Percentiles rank a stretch among this genome's conserved stretches.
These are phyloP conservation scores for Limonius californicus DNA, from an alignment of 1,140 invertebrate species.

Conservation along the genomic window DNA sequence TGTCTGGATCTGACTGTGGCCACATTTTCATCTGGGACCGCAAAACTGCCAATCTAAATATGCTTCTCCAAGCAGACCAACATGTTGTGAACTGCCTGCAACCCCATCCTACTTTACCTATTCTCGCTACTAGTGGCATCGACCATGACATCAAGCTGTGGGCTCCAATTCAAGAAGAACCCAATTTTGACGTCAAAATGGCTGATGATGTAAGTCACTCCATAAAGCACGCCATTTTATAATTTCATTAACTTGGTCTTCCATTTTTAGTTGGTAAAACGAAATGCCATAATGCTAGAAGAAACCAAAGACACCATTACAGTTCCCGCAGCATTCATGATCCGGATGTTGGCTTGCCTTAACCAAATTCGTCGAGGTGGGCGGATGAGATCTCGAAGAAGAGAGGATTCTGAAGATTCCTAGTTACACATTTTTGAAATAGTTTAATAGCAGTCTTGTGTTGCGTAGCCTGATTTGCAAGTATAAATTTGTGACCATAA, in stretches of 20 bases:
- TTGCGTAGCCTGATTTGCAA: too few relatives aligned
- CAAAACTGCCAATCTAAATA: conserved; percentile 63
- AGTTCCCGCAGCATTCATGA: conserved; percentile 85
- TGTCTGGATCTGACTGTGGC: conserved; percentile 85
- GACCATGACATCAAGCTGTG: conserved; percentile 89
- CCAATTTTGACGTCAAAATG: conserved; percentile 61
- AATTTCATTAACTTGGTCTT: too few relatives aligned
- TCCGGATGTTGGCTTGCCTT: conserved; percentile 76
- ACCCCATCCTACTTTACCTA: conserved; percentile 77
- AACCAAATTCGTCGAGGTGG: conserved; percentile 67
- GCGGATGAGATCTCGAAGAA: conserved; percentile 19
- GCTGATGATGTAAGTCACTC: conserved; percentile 71
- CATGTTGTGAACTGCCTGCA: conserved; percentile 86
- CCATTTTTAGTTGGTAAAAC: conserved; percentile 67
- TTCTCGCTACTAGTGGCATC: conserved; percentile 83
- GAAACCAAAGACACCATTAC: conserved; percentile 87
- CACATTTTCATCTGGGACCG: conserved; percentile 71
- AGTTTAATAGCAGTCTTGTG: too few relatives aligned
- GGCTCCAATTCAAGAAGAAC: conserved; percentile 62
- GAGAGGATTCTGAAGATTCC: conserved; percentile 20
- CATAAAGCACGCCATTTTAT: too few relatives aligned
- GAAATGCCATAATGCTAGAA: conserved; percentile 84
- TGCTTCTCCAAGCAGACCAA: conserved; percentile 77
- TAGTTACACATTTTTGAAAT: not conserved
- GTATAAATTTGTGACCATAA: too few relatives aligned